Conservation (phyloP, 2,113 vertebrate genomes). For the Mesoclemmys tuberculata region DNA sequence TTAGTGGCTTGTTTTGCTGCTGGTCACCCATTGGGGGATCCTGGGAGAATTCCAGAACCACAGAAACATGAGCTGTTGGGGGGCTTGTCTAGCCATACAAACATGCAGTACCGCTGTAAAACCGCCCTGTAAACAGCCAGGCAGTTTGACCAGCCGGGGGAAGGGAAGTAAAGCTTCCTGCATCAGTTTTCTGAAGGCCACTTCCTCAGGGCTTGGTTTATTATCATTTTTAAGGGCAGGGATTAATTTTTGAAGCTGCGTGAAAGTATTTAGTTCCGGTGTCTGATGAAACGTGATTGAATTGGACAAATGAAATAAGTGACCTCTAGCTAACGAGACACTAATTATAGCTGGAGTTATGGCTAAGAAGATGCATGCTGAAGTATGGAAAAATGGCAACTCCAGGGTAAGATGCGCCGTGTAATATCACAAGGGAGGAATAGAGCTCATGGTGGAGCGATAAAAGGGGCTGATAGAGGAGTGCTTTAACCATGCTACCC, state of each 20-base stretch:
- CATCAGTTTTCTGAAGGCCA: background rate
- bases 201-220: background rate
- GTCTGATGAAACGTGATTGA: slow-evolving; percentile 7
- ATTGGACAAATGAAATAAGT: slow-evolving; percentile 38
- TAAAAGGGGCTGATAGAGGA: background rate
- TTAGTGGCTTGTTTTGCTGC: background rate
- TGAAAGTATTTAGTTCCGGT: background rate
- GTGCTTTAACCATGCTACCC: background rate
- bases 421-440: background rate
- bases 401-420: background rate
- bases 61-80: background rate
- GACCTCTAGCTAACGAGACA: slow-evolving; percentile 36
- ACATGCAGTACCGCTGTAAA: background rate
- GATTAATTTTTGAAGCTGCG: background rate
- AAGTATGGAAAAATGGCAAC: background rate
- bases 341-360: background rate
- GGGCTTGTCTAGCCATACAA: background rate
- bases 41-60: background rate
- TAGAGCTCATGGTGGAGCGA: background rate
- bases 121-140: background rate
- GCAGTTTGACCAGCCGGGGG: background rate
- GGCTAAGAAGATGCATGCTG: slow-evolving; percentile 6
- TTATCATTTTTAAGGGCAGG: background rate
- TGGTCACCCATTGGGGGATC: background rate
- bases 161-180: fast-evolving